A percentile compares a stretch with the other conserved stretches of the same genome.
Evolutionary conservation across 1,140 invertebrate species (phyloP).

Genomic region (Marisa cornuarietis): DNA sequence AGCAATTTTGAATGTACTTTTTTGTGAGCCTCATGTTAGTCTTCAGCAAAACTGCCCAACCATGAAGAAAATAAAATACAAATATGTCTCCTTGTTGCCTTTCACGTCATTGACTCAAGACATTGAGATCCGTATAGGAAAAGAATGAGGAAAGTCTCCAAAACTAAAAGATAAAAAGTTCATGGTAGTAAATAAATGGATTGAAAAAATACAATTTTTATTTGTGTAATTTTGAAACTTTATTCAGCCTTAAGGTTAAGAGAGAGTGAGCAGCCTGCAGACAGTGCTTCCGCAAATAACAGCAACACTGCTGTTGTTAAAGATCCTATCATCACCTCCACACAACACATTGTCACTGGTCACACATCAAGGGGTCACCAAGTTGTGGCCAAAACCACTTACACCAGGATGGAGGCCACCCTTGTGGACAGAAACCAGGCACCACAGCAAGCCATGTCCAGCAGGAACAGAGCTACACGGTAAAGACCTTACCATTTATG

Average conservation of each 20-base stretch:
- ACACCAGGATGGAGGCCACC: conserved; percentile 32
- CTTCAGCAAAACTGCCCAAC: too few relatives aligned
- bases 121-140: too few relatives aligned
- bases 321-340: conserved; percentile 23
- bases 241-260: neutral
- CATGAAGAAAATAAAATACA: too few relatives aligned
- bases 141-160: too few relatives aligned
- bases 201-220: neutral
- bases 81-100: too few relatives aligned
- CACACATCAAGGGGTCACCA: conserved; percentile 21
- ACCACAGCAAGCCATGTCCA: neutral
- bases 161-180: too few relatives aligned
- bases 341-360: conserved; percentile 11
- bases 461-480: conserved; percentile 1
- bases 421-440: conserved; percentile 10
- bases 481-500: neutral
- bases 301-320: conserved; percentile 1
- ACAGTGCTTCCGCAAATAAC: neutral
- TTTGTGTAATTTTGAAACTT: neutral
- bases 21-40: too few relatives aligned
- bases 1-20: too few relatives aligned
- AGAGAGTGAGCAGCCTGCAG: neutral
- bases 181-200: too few relatives aligned
- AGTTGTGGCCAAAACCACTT: conserved; percentile 18
- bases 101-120: too few relatives aligned